phyloP scores from a whole-genome alignment of 2,113 vertebrate genomes.

The Propithecus coquereli region DNA sequence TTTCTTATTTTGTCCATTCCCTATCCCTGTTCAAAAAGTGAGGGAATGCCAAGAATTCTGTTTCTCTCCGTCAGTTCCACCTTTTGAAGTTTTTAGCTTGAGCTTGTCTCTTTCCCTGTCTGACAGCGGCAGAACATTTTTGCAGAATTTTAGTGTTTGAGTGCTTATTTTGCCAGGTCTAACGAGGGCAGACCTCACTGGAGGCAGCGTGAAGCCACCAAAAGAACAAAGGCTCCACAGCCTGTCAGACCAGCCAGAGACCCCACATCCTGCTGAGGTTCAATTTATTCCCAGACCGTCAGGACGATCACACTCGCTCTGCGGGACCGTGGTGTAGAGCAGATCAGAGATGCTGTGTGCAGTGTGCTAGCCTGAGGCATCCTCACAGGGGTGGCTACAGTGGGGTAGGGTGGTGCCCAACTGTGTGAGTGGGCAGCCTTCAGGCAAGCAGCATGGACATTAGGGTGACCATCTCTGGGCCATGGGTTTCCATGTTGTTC shows the following conservation, averaged over 20 bases:
- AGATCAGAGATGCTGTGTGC: not conserved
- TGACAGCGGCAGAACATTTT: not conserved
- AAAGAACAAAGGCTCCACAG: not conserved
- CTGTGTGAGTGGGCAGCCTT: fast-evolving
- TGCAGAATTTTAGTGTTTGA: not conserved
- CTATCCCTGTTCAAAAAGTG: not conserved
- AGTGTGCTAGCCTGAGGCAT: not conserved
- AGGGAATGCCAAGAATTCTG: not conserved
- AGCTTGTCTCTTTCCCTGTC: not conserved
- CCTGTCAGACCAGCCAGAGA: not conserved
- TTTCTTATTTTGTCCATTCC: not conserved
- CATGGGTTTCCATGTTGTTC: not conserved
- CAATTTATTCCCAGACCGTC: not conserved
- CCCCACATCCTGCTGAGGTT: not conserved
- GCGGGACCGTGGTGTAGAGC: not conserved
- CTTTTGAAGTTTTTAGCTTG: not conserved
- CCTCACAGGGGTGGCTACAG: not conserved
- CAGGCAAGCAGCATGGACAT: not conserved
- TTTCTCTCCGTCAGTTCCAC: not conserved
- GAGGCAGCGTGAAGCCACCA: not conserved
- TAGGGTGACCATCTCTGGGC: not conserved
- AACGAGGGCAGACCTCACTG: not conserved
- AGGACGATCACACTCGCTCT: not conserved
- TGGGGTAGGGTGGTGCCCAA: not conserved
- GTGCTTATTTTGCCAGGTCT: not conserved